These are phyloP conservation scores for Microtus richardsoni DNA, from an alignment of 2,113 vertebrate species.

Conservation along the genomic window DNA sequence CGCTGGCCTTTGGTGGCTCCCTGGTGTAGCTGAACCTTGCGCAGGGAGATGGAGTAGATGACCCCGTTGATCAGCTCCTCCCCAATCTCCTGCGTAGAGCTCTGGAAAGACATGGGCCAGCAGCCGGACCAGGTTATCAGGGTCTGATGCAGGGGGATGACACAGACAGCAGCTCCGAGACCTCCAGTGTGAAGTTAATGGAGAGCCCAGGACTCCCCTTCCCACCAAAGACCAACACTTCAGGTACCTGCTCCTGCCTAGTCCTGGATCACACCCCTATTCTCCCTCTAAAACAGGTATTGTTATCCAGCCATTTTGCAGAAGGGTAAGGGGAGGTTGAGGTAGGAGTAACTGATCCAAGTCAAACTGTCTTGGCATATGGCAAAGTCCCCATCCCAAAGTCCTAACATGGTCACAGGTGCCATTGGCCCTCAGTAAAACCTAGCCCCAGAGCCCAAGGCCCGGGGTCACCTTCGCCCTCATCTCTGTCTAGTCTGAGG, in stretches of 20 bases:
- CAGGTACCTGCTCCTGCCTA: too few species aligned
- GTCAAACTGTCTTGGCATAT: rapidly evolving
- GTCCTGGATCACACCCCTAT: not conserved
- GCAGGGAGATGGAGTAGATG: constrained; percentile 97
- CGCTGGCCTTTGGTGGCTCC: constrained; percentile 96
- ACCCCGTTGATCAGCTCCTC: constrained; percentile 97
- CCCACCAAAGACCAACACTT: not conserved
- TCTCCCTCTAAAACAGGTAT: not conserved
- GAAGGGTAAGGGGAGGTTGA: not conserved
- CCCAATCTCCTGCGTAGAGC: constrained; percentile 98
- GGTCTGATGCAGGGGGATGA: rapidly evolving
- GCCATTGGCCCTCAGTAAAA: not conserved
- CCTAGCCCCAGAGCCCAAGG: rapidly evolving
- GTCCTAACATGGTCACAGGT: not conserved
- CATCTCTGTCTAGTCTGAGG: too few species aligned
- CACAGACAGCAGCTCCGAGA: not conserved
- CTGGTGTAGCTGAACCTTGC: constrained; percentile 96
- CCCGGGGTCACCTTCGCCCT: rapidly evolving
- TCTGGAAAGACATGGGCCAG: constrained; percentile 83
- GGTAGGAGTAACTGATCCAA: too few species aligned
- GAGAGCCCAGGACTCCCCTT: rapidly evolving
- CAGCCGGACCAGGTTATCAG: not conserved
- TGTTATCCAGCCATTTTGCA: rapidly evolving
- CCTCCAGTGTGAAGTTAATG: not conserved
- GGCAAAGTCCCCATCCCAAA: not conserved